phyloP scores from a whole-genome alignment of 2,888 invertebrate species.

The Diplazon laetatorius region DNA sequence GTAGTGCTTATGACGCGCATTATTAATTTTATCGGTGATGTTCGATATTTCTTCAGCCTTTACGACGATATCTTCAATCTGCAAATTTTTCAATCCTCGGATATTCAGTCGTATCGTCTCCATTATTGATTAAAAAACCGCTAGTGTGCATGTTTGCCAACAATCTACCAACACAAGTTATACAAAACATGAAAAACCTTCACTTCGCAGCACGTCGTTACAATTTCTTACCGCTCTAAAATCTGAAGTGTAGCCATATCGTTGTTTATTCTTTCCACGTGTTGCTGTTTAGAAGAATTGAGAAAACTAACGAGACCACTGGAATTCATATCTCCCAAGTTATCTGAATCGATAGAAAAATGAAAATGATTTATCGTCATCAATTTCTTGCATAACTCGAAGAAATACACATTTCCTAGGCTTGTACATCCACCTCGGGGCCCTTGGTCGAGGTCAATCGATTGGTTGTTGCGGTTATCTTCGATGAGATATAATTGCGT shows the following conservation, averaged over 20 bases:
- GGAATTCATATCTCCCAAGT: slow-evolving; percentile 31
- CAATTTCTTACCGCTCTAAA: slow-evolving; percentile 62
- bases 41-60: slow-evolving; percentile 5
- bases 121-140: slow-evolving; percentile 58
- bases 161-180: slow-evolving; percentile 51
- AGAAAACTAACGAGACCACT: slow-evolving; percentile 61
- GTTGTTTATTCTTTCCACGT: slow-evolving; percentile 63
- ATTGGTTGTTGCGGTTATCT: slow-evolving; percentile 40
- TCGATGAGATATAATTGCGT: slow-evolving; percentile 51
- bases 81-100: slow-evolving; percentile 59
- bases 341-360: slow-evolving; percentile 19
- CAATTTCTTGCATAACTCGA: background rate
- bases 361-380: background rate
- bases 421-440: background rate
- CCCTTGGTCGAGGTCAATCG: slow-evolving; percentile 3
- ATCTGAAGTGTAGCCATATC: slow-evolving; percentile 62
- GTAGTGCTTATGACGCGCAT: too few species aligned
- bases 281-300: slow-evolving; percentile 56
- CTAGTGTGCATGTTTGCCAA: slow-evolving; percentile 61
- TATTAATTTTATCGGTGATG: background rate
- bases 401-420: background rate
- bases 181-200: background rate
- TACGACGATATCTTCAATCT: slow-evolving; percentile 31
- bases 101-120: slow-evolving; percentile 61
- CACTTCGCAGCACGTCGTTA: background rate